A percentile compares a stretch with the other conserved stretches of the same genome.
phyloP scores from a whole-genome alignment of 2,888 invertebrate species.

The Ophion obscuratus region DNA sequence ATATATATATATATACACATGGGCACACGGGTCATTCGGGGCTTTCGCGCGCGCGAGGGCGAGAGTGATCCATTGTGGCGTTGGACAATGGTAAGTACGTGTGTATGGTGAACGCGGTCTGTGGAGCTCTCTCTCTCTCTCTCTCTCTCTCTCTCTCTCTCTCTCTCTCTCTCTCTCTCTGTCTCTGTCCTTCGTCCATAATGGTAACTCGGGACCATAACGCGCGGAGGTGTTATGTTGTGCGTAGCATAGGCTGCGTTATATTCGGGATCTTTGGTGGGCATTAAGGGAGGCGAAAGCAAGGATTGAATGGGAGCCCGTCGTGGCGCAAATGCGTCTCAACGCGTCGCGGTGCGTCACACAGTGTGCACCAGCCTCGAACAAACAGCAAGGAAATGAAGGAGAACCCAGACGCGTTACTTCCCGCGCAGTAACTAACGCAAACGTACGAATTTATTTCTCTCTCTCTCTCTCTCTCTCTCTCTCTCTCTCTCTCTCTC shows the following conservation, averaged over 20 bases:
- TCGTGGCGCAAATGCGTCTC: conserved; percentile 50
- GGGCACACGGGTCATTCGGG: conserved; percentile 39
- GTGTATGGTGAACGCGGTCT: conserved; percentile 18
- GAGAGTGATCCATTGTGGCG: conserved; percentile 81
- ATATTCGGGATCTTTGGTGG: conserved; percentile 61
- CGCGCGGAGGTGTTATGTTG: conserved; percentile 81
- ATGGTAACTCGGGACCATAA: conserved; percentile 76
- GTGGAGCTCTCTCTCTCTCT: not conserved
- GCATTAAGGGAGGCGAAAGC: conserved; percentile 59
- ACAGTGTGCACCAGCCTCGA: conserved; percentile 22
- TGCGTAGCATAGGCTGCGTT: conserved; percentile 72
- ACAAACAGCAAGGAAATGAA: conserved; percentile 46
- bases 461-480: too few relatives aligned
- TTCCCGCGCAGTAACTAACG: conserved; percentile 27
- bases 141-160: conserved; percentile 41
- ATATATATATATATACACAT: conserved; percentile 39
- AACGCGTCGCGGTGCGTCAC: not conserved
- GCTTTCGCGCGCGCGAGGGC: conserved; percentile 59
- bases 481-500: too few relatives aligned
- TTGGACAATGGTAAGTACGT: conserved; percentile 74
- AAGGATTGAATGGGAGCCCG: conserved; percentile 50
- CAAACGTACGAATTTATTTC: not conserved
- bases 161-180: conserved; percentile 57
- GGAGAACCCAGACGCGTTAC: conserved; percentile 52
- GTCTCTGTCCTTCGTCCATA: conserved; percentile 52